phyloP scores from a whole-genome alignment of 2,113 vertebrate genomes.

The Pycnonotus jocosus region DNA sequence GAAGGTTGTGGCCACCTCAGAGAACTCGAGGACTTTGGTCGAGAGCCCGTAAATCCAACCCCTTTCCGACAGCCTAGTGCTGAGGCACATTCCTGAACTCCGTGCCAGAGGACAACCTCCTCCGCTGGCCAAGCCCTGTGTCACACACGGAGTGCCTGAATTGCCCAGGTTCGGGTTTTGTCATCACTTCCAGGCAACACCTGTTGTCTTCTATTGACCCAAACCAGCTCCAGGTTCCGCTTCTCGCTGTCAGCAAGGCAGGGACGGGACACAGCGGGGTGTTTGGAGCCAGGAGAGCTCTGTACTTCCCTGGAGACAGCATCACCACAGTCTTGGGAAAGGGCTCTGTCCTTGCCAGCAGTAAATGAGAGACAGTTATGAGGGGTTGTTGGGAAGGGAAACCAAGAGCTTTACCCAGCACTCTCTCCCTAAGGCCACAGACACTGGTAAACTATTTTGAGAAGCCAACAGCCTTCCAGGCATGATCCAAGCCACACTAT shows the following conservation, averaged over 20 bases:
- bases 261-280: accelerated
- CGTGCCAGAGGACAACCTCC: background rate
- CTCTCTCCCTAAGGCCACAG: background rate
- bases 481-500: background rate
- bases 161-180: background rate
- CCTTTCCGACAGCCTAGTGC: background rate
- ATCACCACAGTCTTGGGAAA: background rate
- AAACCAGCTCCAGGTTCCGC: accelerated
- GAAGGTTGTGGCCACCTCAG: background rate
- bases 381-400: background rate
- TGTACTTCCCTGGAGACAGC: background rate
- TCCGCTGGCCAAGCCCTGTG: background rate
- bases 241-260: accelerated
- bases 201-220: background rate
- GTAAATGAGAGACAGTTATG: background rate
- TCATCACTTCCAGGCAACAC: background rate
- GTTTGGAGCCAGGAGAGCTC: background rate
- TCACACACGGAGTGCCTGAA: background rate
- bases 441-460: background rate
- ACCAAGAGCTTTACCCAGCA: background rate
- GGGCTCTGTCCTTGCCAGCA: background rate
- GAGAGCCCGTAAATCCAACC: background rate
- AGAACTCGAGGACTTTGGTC: conserved; percentile 1
- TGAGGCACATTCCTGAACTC: background rate
- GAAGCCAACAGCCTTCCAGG: background rate